These are phyloP conservation scores for Byasa hedistus DNA, from an alignment of 2,888 invertebrate species.

Conservation along the genomic window DNA sequence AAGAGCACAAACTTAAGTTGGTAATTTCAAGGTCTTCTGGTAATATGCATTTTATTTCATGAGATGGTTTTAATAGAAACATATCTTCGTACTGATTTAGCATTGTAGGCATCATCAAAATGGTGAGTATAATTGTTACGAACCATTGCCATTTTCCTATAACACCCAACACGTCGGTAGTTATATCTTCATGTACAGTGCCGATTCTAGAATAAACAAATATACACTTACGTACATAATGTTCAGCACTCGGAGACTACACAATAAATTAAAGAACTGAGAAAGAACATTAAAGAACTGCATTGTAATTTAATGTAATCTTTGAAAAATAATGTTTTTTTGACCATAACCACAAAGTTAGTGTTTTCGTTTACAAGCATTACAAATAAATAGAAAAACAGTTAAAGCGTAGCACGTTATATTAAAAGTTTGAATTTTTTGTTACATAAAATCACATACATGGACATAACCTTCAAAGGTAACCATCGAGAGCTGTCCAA, in stretches of 20 bases:
- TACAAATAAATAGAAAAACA: neutral
- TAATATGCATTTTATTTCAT: conserved; percentile 48
- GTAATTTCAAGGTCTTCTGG: conserved; percentile 40
- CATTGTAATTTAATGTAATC: no score
- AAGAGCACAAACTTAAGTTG: conserved; percentile 54
- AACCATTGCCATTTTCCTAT: conserved; percentile 72
- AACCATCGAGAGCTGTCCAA: neutral
- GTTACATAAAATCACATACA: conserved; percentile 16
- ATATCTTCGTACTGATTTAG: conserved; percentile 65
- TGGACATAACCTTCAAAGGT: conserved; percentile 10
- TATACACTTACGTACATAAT: neutral
- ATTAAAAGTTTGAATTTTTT: neutral
- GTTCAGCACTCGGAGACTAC: neutral
- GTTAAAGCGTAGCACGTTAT: neutral
- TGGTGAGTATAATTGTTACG: conserved; percentile 56
- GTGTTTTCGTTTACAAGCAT: neutral
- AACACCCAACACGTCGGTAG: conserved; percentile 63
- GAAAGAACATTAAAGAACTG: no score
- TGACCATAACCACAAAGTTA: neutral
- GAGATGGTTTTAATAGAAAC: conserved; percentile 51
- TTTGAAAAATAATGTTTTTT: neutral
- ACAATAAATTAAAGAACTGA: neutral
- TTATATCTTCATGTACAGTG: conserved; percentile 69
- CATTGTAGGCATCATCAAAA: conserved; percentile 51
- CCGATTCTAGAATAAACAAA: conserved; percentile 53